These are phyloP conservation scores for Aspidiotus rigidus DNA, from an alignment of 2,888 invertebrate species.

Conservation along the genomic window DNA sequence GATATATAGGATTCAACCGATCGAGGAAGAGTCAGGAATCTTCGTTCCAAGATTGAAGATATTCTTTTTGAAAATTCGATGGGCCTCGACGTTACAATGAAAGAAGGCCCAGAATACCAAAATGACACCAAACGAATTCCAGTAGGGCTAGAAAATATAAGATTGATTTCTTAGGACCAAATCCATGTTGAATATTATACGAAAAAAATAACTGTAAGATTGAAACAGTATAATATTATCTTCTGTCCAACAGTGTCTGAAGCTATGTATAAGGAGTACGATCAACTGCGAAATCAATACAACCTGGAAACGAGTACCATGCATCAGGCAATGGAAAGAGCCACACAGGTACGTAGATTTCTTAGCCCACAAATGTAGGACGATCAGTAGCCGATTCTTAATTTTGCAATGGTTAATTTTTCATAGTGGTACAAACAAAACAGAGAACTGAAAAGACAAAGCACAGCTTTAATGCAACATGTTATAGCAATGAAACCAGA, in stretches of 20 bases:
- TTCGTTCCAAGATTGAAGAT: too few species aligned
- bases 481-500: conserved; percentile 50
- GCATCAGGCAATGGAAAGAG: conserved; percentile 48
- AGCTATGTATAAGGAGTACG: conserved; percentile 62
- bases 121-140: too few species aligned
- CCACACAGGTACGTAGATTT: conserved; percentile 39
- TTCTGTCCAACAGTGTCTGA: conserved; percentile 51
- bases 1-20: too few species aligned
- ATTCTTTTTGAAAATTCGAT: too few species aligned
- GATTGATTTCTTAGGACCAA: conserved; percentile 8
- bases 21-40: too few species aligned
- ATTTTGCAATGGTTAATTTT: conserved; percentile 1
- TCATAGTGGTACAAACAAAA: conserved; percentile 63
- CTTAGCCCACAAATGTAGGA: neutral
- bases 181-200: too few species aligned
- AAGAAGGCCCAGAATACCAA: too few species aligned
- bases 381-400: too few species aligned
- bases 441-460: conserved; percentile 59
- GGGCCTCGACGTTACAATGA: too few species aligned
- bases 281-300: conserved; percentile 62
- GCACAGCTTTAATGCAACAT: conserved; percentile 55
- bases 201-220: neutral
- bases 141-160: too few species aligned
- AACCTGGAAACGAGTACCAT: conserved; percentile 64
- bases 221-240: neutral